These are phyloP conservation scores for Cryptoprocta ferox DNA, from an alignment of 2,797 vertebrate genomes.

Conservation along the genomic window DNA sequence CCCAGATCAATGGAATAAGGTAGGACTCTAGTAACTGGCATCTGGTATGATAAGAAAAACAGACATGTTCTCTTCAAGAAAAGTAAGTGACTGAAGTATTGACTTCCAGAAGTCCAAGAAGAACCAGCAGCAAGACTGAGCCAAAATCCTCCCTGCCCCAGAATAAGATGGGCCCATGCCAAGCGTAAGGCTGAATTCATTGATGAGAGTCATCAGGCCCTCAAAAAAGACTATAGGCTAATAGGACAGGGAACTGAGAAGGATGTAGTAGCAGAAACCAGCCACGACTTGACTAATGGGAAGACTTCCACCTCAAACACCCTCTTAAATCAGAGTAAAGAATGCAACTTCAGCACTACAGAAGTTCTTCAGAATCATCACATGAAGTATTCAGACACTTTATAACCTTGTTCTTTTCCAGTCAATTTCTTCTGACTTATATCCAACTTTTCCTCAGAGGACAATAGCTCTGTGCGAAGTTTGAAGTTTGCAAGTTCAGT, in stretches of 20 bases:
- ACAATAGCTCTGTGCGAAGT: background rate
- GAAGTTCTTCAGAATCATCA: background rate
- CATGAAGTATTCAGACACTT: background rate
- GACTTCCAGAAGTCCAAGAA: background rate
- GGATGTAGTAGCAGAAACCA: background rate
- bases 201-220: background rate
- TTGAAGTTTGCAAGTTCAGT: conserved; percentile 37
- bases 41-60: background rate
- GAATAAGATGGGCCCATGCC: background rate
- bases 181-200: background rate
- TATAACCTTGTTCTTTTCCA: background rate
- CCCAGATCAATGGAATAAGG: background rate
- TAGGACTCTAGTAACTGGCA: background rate
- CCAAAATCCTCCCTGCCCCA: background rate
- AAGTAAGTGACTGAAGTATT: background rate
- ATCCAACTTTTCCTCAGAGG: conserved; percentile 16
- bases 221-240: background rate
- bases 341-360: background rate
- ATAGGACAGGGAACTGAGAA: background rate
- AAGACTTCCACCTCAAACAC: background rate
- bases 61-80: background rate
- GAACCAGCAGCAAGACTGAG: background rate
- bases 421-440: conserved; percentile 24
- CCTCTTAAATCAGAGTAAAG: background rate
- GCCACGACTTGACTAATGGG: background rate